Base-by-base conservation (phyloP, 2,113 vertebrate genomes). In the human region DNA sequence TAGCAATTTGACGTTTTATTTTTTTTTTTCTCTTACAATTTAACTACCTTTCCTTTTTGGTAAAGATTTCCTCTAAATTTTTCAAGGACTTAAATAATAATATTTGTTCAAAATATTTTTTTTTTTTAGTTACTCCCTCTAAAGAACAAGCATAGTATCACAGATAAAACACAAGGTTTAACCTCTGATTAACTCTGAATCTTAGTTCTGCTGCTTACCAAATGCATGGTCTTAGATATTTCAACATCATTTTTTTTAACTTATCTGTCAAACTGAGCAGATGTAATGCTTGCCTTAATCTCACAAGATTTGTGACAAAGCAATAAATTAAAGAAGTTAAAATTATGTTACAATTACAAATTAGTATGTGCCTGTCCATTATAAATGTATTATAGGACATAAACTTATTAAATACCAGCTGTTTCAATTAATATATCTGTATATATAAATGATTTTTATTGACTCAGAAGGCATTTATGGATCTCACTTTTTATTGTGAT, bases 301-400 rank as follows among this genome's bases (percentile, higher is more conserved):
- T 91, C 4, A 93, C 2, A 81, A 79, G 6, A 91, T 93, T 90
- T 93, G 17, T 96, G 45, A 70, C 6, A 68, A 95, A 86, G 35
- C 16, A 79, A 84, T 45, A 89, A 84, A 55, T 50, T 94, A 40
- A 82, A 78, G 2, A 45, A 59, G 0, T 87, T 8, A 81, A 90
- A 76, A 57, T 55, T 61, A 8, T 9, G 57, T 91, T 76, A 23
- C 16, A 90, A 45, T 64, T 13, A 64, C 27, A 30, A 30, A 64
- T 25, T 64, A 64, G 61, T 64, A 64, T 64, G 5, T 64, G 61
- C 61, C 11, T 64, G 61, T 64, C 61, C 61, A 30, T 57, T 30
- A 64, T 45, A 45, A 45, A 25, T 6, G 30, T 76, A 6, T 76
- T 45, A 17, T 35, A 64, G 1, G 0, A 0, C 38, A 80, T 23